Percentiles rank a stretch among this genome's conserved stretches.
phyloP scores from a whole-genome alignment of 2,888 invertebrate genomes.

The Apantesis nais region DNA sequence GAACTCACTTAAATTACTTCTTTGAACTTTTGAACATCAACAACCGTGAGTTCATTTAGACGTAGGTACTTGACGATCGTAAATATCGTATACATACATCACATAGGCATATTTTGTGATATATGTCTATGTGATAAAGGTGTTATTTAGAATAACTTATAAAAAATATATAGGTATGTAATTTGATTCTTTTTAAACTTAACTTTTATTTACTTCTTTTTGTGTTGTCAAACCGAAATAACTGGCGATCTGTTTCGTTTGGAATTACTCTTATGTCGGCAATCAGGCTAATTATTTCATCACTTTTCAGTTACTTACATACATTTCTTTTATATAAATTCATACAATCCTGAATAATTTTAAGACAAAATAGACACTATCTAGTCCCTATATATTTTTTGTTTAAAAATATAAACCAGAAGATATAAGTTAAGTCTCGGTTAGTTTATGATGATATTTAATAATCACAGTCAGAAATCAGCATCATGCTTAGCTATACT shows the following conservation, averaged over 20 bases:
- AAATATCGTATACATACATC: not conserved
- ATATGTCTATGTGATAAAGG: not conserved
- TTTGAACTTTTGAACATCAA: not conserved
- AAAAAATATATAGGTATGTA: not conserved
- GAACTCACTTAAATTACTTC: slow-evolving; percentile 48
- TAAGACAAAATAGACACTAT: too few species aligned
- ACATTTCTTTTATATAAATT: too few species aligned
- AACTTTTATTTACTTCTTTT: not conserved
- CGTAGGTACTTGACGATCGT: not conserved
- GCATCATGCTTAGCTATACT: too few species aligned
- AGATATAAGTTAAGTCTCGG: too few species aligned
- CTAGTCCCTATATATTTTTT: too few species aligned
- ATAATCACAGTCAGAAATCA: too few species aligned
- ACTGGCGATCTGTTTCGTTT: not conserved
- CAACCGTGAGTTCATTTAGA: not conserved
- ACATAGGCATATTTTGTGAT: not conserved
- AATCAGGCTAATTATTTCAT: not conserved
- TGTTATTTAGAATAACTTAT: not conserved
- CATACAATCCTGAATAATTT: too few species aligned
- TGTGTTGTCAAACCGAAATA: not conserved
- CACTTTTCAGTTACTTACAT: not conserved
- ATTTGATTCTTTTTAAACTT: too few species aligned
- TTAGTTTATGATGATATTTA: too few species aligned
- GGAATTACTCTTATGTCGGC: not conserved
- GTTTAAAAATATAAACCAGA: too few species aligned